Percentiles rank a stretch among this genome's conserved stretches.
Evolutionary conservation across 2,113 vertebrate species (phyloP).

Genomic region (Macroglossus sobrinus): DNA sequence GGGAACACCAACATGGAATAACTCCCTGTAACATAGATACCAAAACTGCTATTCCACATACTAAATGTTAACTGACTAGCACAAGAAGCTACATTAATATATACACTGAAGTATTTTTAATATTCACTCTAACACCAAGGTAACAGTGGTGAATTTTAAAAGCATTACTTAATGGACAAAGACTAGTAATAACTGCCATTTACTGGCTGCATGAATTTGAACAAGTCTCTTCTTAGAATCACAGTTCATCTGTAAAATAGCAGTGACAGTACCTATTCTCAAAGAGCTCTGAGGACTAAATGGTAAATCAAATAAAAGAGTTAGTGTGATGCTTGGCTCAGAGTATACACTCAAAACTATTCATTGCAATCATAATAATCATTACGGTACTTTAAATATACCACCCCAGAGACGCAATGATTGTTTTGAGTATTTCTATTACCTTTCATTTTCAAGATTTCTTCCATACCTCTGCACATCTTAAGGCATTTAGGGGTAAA

Average conservation of each 20-base stretch:
- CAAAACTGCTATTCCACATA: not conserved
- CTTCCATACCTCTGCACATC: not conserved
- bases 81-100: not conserved
- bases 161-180: not conserved
- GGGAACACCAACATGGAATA: not conserved
- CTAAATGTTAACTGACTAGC: not conserved
- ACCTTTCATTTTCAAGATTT: not conserved
- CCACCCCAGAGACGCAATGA: not conserved
- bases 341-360: not conserved
- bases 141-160: not conserved
- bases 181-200: not conserved
- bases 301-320: not conserved
- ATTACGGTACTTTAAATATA: not conserved
- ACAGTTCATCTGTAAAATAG: not conserved
- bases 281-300: not conserved
- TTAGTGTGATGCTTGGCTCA: not conserved
- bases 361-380: not conserved
- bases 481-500: not conserved
- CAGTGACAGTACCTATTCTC: not conserved
- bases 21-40: not conserved
- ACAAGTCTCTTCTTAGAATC: not conserved
- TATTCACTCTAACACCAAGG: not conserved
- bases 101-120: not conserved
- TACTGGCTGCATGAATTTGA: not conserved
- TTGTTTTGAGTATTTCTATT: not conserved